Base-by-base conservation (phyloP, 2,113 vertebrate genomes). In the Sterna hirundo region DNA sequence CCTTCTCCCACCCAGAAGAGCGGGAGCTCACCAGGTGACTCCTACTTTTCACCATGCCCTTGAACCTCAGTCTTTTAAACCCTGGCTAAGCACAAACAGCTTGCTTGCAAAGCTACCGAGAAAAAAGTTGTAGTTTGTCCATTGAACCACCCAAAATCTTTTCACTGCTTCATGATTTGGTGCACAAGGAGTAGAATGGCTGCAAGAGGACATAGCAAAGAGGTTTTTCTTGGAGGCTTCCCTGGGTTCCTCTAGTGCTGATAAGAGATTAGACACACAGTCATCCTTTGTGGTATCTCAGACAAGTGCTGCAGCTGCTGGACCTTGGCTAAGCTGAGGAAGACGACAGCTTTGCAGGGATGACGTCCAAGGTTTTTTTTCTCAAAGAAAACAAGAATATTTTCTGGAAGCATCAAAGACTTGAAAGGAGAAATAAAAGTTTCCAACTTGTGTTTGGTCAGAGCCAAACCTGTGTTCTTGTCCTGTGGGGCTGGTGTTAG, bases 171-270 rank as follows among this genome's bases (percentile, higher is more conserved):
- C 14, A 3, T 5, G 36, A 20, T 5, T 78, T 71, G 26, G 30
- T 23, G 27, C 21, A 42, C 0, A 0, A 30, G 51, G 54, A 29
- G 26, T 18, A 52, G 23, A 40, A 69, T 11, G 8, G 58, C 36
- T 77, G 25, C 30, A 68, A 89, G 30, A 83, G 55, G 38, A 42
- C 49, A 15, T 2, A 12, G 30, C 14, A 76, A 44, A 70, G 81
- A 78, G 14, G 14, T 2, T 81, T 81, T 3, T 0, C 1, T 32
- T 44, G 64, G 58, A 54, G 27, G 8, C 12, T 93, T 64, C 42
- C 16, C 10, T 20, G 42, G 16, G 4, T 34, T 85, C 54, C 75
- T 75, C 11, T 29, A 3, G 26, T 17, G 7, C 18, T 46, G 52
- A 4, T 6, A 30, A 65, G 57, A 74, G 42, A 70, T 85, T 19